phyloP scores from a whole-genome alignment of 1,140 invertebrate genomes.

The Drosophila melanogaster region DNA sequence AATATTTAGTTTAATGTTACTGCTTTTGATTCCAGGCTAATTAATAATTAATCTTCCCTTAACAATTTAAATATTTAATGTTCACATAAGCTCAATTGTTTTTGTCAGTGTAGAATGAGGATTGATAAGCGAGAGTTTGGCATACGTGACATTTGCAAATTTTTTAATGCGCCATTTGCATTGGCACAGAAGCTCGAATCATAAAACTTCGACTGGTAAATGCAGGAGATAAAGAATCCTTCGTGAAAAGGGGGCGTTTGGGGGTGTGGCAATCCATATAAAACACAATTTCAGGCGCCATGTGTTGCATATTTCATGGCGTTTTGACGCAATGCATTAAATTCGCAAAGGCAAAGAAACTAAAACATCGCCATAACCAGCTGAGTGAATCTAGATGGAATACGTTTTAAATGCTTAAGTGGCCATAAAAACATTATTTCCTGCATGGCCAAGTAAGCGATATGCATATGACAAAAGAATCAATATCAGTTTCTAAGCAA shows the following conservation, averaged over 20 bases:
- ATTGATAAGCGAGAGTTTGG: slow-evolving; percentile 49
- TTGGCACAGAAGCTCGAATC: slow-evolving; percentile 60
- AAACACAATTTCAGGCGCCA: slow-evolving; percentile 74
- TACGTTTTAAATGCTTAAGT: slow-evolving; percentile 67
- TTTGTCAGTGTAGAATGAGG: not conserved
- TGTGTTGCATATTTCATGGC: slow-evolving; percentile 81
- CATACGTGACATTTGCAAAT: slow-evolving; percentile 72
- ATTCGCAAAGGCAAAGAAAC: slow-evolving; percentile 33
- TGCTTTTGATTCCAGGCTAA: no score
- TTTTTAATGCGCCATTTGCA: slow-evolving; percentile 79
- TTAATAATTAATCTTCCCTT: no score
- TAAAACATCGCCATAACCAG: slow-evolving; percentile 52
- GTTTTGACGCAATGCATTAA: slow-evolving; percentile 68
- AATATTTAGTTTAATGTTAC: no score
- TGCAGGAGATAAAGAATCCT: slow-evolving; percentile 25
- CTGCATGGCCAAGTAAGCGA: slow-evolving; percentile 27
- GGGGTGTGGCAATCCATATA: slow-evolving; percentile 44
- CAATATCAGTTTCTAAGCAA: slow-evolving; percentile 1
- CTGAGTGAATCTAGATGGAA: slow-evolving; percentile 54
- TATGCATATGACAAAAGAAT: slow-evolving; percentile 25
- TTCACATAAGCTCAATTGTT: not conserved
- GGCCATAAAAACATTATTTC: slow-evolving; percentile 61
- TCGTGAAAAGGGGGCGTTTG: slow-evolving; percentile 12
- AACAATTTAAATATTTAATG: not conserved
- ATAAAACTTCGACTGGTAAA: slow-evolving; percentile 41